These are phyloP conservation scores for Onychomys leucogaster DNA, from an alignment of 2,797 vertebrate genomes.

Conservation along the genomic window DNA sequence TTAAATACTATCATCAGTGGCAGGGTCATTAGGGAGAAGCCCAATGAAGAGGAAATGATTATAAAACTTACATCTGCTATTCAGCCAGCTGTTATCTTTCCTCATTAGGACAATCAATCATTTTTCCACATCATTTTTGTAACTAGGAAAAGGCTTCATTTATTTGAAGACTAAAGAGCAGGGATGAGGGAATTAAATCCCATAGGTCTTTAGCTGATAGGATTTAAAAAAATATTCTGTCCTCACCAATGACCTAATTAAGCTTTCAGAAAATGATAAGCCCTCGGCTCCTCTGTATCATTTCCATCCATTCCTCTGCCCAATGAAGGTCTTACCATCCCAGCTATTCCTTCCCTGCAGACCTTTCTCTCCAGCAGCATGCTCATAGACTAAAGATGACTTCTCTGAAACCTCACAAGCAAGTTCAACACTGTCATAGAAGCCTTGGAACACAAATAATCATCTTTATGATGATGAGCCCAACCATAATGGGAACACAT, in stretches of 20 bases:
- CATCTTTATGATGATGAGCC: not conserved
- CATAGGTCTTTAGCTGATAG: slow-evolving; percentile 77
- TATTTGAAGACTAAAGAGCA: slow-evolving; percentile 76
- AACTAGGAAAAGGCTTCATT: slow-evolving; percentile 80
- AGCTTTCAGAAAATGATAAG: slow-evolving; percentile 73
- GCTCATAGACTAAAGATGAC: not conserved
- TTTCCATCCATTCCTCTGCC: slow-evolving; percentile 55
- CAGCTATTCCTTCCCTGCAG: not conserved
- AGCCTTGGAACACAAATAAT: not conserved
- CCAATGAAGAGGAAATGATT: slow-evolving; percentile 83
- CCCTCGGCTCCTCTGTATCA: slow-evolving; percentile 45
- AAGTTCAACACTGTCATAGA: not conserved
- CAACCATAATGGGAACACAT: not conserved
- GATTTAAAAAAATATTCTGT: slow-evolving; percentile 76
- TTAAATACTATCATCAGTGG: slow-evolving; percentile 80
- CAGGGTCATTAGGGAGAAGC: slow-evolving; percentile 78
- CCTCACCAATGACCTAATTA: slow-evolving; percentile 81
- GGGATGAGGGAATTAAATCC: slow-evolving; percentile 76
- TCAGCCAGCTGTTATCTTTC: slow-evolving; percentile 80
- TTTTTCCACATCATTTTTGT: slow-evolving; percentile 81
- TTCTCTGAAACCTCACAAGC: not conserved
- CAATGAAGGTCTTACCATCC: not conserved
- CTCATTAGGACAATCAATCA: slow-evolving; percentile 83
- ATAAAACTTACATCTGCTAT: slow-evolving; percentile 81
- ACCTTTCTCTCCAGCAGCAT: slow-evolving; percentile 13